phyloP scores from a whole-genome alignment of 2,888 invertebrate genomes.

The Seira ritae region DNA sequence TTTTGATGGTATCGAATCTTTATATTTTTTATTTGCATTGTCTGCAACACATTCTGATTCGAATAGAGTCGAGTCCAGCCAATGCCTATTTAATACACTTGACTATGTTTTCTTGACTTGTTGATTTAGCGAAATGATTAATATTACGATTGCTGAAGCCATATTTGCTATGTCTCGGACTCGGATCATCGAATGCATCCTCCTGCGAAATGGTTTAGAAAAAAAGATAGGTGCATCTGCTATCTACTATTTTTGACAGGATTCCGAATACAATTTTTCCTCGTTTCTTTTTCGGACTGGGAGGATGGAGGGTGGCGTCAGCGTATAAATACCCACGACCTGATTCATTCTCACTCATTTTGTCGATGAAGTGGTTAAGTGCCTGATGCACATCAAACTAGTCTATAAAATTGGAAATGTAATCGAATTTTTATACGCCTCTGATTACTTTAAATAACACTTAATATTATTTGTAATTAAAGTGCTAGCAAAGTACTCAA shows the following conservation, averaged over 20 bases:
- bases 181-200: constrained; percentile 24
- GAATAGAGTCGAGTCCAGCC: neutral
- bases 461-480: no score
- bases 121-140: no score
- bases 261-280: constrained; percentile 22
- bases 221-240: constrained; percentile 5
- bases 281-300: constrained; percentile 28
- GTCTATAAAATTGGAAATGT: no score
- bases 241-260: constrained; percentile 1
- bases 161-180: no score
- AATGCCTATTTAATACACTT: neutral
- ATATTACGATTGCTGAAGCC: no score
- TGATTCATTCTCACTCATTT: constrained; percentile 47
- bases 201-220: constrained; percentile 45
- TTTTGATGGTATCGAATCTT: no score
- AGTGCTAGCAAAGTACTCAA: no score
- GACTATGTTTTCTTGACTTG: neutral
- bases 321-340: constrained; percentile 52
- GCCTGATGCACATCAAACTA: no score
- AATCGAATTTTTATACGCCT: no score
- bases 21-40: neutral
- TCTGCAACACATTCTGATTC: neutral
- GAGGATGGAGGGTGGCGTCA: constrained; percentile 7
- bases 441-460: no score
- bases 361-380: neutral